Evolutionary conservation across 2,797 vertebrate species (phyloP).

Genomic region (Enteromius anoplus): DNA sequence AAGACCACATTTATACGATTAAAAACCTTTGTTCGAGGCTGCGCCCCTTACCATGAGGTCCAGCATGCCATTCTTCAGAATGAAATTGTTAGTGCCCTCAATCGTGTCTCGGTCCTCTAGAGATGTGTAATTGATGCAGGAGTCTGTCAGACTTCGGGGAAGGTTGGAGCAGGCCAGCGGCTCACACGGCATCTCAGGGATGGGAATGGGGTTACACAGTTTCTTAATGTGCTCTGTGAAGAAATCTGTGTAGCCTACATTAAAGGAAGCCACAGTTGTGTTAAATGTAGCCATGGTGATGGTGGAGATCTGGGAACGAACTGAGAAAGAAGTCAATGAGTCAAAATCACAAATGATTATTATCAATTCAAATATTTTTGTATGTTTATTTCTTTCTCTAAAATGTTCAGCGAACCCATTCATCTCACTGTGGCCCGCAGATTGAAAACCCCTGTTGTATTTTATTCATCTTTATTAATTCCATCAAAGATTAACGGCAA

Average conservation of each 20-base stretch:
- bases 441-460: neutral
- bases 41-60: constrained; percentile 87
- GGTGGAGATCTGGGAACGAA: constrained; percentile 97
- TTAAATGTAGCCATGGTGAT: constrained; percentile 99
- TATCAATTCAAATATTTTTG: neutral
- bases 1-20: neutral
- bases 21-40: neutral
- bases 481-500: neutral
- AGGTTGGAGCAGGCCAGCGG: constrained; percentile 94
- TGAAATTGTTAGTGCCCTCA: constrained; percentile 96
- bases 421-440: neutral
- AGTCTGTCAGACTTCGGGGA: constrained; percentile 96
- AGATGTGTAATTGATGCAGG: constrained; percentile 98
- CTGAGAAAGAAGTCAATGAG: constrained; percentile 66
- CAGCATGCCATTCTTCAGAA: constrained; percentile 97
- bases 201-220: constrained; percentile 90
- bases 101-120: constrained; percentile 94
- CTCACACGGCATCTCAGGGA: constrained; percentile 90
- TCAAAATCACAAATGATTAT: neutral
- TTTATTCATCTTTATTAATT: neutral
- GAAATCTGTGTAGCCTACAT: constrained; percentile 97
- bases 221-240: constrained; percentile 98
- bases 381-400: neutral
- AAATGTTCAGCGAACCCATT: neutral
- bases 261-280: constrained; percentile 96